Base-by-base conservation (phyloP, 2,888 invertebrate species). In the Hirtodrosophila histrioides region DNA sequence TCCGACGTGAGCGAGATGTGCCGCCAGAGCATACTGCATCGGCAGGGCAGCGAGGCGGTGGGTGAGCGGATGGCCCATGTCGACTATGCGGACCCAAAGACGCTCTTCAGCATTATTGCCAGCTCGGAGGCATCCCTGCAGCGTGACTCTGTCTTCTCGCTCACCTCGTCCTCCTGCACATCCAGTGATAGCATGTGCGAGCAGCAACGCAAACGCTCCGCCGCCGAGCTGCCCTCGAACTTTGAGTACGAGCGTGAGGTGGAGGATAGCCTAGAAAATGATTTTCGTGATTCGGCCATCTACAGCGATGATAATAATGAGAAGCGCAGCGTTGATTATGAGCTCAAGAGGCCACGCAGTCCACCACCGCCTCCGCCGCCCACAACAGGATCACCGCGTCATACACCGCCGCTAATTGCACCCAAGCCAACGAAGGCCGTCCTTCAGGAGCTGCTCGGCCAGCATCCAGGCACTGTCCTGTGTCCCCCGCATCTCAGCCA, bases 61-160 rank as follows among this genome's bases (percentile, higher is more conserved):
- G 97, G 97, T 0, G 97, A 97, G 39, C 94, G 97, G 71, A 96
- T 98, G 89, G 97, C 97, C 0, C 95, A 96, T 77, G 95, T 96
- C 0, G 97, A 97, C 89, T 97, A 97, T 83, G 96, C 95, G 0
- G 96, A 97, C 89, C 97, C 97, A 0, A 94, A 94, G 49, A 94
- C 95, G 12, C 93, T 94, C 40, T 78, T 79, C n/a, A 65, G 84
- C 40, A 64, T 78, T 37, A 71, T 75, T 17, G 75, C 69, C 53
- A 78, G 69, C 60, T 90, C 90, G 2, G 88, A 89, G n/a, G 69
- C 78, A 0, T 81, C 85, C 33, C 62, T 88, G 45, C 91, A 91
- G 61, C 79, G 91, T 3, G 92, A 92, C 67, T 92, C 92, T 0
- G 91, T 91, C 23, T 90, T 91, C 64, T 92, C 92, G 2, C 73